Evolutionary conservation across 2,888 invertebrate genomes (phyloP), one percentile per base, ranked within the genome.

Genomic region (Papilio demoleus): DNA sequence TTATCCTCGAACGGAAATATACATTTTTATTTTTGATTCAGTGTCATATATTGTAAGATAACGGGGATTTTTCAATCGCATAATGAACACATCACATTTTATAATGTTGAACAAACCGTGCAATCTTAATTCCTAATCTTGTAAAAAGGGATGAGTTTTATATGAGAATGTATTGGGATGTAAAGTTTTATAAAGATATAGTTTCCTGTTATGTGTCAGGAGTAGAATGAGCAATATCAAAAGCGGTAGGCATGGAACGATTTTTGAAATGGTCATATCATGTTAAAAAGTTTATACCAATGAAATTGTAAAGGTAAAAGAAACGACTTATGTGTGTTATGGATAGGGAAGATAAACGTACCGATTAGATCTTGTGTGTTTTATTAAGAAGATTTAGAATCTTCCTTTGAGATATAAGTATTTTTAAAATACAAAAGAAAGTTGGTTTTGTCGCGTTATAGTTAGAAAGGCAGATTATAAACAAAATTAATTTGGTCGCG

Each of bases 231-330:
- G 88, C 87, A 88, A 88, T 88, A 89, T 87, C 88, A 83, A 82
- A 80, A 78, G 77, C 77, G 82, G 80, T 83, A 75, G 82, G 81
- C 60, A 79, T 86, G 87, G 83, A 79, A 80, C 76, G 83, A 79
- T 86, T 67, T 70, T 79, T 81, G 81, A 83, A 88, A 84, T 81
- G 90, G 88, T 91, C 92, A 92, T 92, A 92, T 92, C 92, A 91
- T 85, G 85, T 83, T 88, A 90, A 87, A 86, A 86, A 84, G 79
- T 85, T 82, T 85, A 81, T 88, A 80, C 86, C 84, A 84, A 85
- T 83, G 53, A 81, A 84, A 82, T 81, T 84, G 82, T 86, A 84
- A 82, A 81, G 84, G 81, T 80, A 83, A 83, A 80, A 79, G 81
- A 85, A 81, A 81, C 83, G 81, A 81, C 83, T 81, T 85, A 84